phyloP scores from a whole-genome alignment of 2,113 vertebrate genomes.

The Halichoerus grypus region DNA sequence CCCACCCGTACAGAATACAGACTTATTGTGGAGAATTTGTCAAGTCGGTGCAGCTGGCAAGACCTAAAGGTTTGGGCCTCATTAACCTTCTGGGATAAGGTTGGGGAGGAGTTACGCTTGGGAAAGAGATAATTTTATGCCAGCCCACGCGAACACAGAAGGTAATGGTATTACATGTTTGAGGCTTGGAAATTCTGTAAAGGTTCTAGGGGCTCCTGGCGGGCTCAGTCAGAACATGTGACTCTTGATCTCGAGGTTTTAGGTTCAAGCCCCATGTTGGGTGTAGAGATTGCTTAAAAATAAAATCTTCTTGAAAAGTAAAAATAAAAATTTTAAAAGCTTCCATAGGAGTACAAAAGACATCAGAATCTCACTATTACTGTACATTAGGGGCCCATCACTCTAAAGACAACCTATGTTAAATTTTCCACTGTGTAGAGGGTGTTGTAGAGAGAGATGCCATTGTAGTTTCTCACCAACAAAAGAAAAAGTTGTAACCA shows the following conservation, averaged over 20 bases:
- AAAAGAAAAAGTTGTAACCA: background rate
- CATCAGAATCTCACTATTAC: background rate
- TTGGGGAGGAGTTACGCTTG: conserved; percentile 51
- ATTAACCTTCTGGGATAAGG: conserved; percentile 54
- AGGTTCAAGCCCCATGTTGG: background rate
- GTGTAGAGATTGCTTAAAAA: background rate
- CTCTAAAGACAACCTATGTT: background rate
- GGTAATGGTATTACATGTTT: background rate
- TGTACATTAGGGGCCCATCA: background rate
- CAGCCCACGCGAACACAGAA: background rate
- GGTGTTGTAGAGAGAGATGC: background rate
- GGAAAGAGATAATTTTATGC: background rate
- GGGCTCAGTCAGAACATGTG: background rate
- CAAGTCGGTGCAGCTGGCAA: conserved; percentile 99
- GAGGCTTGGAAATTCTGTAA: background rate
- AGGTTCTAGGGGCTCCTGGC: background rate
- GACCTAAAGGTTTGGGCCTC: conserved; percentile 94
- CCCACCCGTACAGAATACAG: conserved; percentile 98
- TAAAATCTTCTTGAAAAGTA: background rate
- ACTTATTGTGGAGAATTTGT: conserved; percentile 98
- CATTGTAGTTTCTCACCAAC: background rate
- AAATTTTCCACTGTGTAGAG: background rate
- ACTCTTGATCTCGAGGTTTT: background rate
- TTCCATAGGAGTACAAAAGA: background rate
- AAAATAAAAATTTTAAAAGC: background rate